phyloP scores from a whole-genome alignment of 1,140 invertebrate species.

The Drosophila lacertosa region DNA sequence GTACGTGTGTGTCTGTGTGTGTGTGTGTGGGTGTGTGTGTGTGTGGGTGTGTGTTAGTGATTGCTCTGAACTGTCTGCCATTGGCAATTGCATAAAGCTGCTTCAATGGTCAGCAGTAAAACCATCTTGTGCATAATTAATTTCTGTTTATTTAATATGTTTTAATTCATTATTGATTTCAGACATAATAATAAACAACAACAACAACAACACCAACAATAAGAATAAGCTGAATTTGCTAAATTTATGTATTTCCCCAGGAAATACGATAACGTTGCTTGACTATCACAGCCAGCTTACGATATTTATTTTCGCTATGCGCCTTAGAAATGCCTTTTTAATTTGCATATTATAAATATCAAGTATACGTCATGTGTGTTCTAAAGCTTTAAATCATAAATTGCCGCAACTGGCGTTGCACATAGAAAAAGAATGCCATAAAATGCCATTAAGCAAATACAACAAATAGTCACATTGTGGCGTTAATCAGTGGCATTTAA shows the following conservation, averaged over 20 bases:
- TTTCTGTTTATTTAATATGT: conserved; percentile 71
- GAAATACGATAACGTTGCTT: conserved; percentile 1
- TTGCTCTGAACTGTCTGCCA: conserved; percentile 29
- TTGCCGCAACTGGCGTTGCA: conserved; percentile 3
- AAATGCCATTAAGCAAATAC: conserved; percentile 20
- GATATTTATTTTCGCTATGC: conserved; percentile 4
- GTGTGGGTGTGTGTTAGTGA: neutral
- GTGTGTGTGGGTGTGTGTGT: neutral
- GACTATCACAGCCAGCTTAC: neutral
- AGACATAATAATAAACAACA: conserved; percentile 37
- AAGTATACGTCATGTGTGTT: conserved; percentile 32
- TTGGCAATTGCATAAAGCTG: conserved; percentile 45
- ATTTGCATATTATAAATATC: conserved; percentile 16
- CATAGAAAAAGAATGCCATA: conserved; percentile 6
- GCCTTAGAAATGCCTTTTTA: neutral
- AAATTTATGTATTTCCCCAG: conserved; percentile 4
- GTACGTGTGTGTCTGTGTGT: neutral
- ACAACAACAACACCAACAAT: neutral
- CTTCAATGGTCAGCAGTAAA: conserved; percentile 24
- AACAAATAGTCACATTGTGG: conserved; percentile 49
- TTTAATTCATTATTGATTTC: conserved; percentile 71
- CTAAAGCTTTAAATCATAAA: conserved; percentile 4
- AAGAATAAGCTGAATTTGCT: neutral
- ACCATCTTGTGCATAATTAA: conserved; percentile 70
- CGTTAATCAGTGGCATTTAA: conserved; percentile 47